Evolutionary conservation across 1,140 invertebrate genomes (phyloP), one percentile per base, ranked within the genome.

Genomic region (Carcinoscorpius rotundicauda): DNA sequence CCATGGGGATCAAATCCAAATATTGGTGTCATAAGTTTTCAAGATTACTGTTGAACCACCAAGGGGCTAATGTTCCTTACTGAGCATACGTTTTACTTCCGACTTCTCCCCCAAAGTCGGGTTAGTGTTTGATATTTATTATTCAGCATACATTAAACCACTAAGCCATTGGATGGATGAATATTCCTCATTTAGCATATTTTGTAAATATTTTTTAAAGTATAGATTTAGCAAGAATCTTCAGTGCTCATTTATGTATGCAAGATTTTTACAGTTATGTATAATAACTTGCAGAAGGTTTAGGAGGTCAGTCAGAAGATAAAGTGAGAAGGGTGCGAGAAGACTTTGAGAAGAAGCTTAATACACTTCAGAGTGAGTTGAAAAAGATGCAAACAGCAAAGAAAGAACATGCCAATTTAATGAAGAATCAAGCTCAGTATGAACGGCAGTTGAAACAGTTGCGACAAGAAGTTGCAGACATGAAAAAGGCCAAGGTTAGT

Each of bases 271-370:
- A 52, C 49, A 10, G 29, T 66, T n/a, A n/a, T 3, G 65, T 55
- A 4, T 56, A 11, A 56, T 52, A 52, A 29, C 49, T 11, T n/a
- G n/a, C 64, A 6, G 60, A 58, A 57, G 6, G 29, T 49, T 61
- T 60, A 55, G 62, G 51, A 50, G 70, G 71, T 71, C 66, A 73
- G 66, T 64, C 68, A 52, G 56, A 71, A 65, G 61, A 66, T 60
- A 68, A 73, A 70, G 82, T 88, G 4, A 89, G 91, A 70, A 90
- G 90, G 73, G 82, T 97, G 8, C 87, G 87, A 69, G 86, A 91
- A 52, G 90, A 97, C 68, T 98, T 96, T 79, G 93, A 97, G 73
- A 84, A 85, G 61, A 91, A 91, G 74, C 76, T 98, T 6, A 79
- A 79, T 29, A 81, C 83, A 11, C 87, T 99, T 85, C 87, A 94